Conservation (phyloP, 2,113 vertebrate genomes). For the Coptodon bakossiorum region DNA sequence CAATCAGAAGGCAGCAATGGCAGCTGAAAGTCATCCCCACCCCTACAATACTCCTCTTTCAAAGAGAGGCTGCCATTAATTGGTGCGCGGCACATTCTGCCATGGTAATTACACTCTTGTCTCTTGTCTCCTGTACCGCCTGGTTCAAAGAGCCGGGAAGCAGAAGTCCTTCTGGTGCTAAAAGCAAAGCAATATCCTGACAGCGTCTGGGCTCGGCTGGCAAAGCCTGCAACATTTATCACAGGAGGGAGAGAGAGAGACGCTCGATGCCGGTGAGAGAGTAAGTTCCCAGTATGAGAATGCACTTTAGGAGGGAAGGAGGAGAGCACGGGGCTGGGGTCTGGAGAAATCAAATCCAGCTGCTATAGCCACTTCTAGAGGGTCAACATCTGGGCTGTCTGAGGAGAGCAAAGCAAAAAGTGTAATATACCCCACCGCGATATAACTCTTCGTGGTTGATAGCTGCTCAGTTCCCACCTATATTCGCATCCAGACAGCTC, state of each 20-base stretch:
- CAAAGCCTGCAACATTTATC: conserved; percentile 65
- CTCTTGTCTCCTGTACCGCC: conserved; percentile 37
- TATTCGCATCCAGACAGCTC: background rate
- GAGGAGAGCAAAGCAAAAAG: background rate
- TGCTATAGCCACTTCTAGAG: conserved; percentile 16
- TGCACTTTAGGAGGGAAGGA: background rate
- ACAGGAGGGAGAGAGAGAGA: conserved; percentile 29
- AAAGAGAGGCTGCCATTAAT: conserved; percentile 51
- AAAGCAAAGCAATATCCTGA: conserved; percentile 69
- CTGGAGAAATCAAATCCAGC: conserved; percentile 43
- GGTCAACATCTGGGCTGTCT: conserved; percentile 14
- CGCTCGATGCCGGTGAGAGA: conserved; percentile 14
- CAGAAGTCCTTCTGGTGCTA: conserved; percentile 59
- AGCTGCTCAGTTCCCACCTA: background rate
- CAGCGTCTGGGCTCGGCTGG: conserved; percentile 50
- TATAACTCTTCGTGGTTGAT: background rate
- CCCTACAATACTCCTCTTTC: conserved; percentile 43
- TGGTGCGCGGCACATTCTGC: conserved; percentile 49
- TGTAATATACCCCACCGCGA: background rate
- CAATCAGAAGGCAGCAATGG: conserved; percentile 47
- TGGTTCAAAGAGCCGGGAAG: conserved; percentile 43
- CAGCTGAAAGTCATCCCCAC: conserved; percentile 44
- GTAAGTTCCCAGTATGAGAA: conserved; percentile 34
- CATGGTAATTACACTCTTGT: conserved; percentile 56
- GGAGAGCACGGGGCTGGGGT: background rate